Conservation (phyloP, 2,888 invertebrate species). For the Ophraella communa region DNA sequence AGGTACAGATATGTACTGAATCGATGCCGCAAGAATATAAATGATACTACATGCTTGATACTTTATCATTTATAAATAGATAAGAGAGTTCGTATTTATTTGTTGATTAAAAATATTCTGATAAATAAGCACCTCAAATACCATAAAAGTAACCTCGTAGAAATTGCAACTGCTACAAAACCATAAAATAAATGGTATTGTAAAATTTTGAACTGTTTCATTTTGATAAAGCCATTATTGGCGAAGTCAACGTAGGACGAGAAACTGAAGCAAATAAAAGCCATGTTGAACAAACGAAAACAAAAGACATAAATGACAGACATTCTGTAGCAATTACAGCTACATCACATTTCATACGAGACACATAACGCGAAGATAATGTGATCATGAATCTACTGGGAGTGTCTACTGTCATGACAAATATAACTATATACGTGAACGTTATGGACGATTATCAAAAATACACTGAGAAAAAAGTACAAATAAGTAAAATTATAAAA, state of each 20-base stretch:
- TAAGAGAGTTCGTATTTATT: no score
- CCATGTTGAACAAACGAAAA: constrained; percentile 29
- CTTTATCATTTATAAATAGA: no score
- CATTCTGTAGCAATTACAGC: constrained; percentile 37
- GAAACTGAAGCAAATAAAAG: constrained; percentile 4
- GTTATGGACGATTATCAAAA: not conserved
- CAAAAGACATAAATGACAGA: constrained; percentile 33
- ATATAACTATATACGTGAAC: constrained; percentile 20
- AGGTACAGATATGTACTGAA: constrained; percentile 6
- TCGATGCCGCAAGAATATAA: constrained; percentile 4
- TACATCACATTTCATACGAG: constrained; percentile 38
- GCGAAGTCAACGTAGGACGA: not conserved
- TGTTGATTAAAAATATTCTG: not conserved
- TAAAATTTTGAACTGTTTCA: not conserved
- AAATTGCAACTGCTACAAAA: not conserved
- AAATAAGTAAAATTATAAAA: no score
- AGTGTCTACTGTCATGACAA: constrained; percentile 33
- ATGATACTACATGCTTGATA: not conserved
- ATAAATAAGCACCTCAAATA: no score
- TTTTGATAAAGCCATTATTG: constrained; percentile 22
- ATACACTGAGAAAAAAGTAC: not conserved
- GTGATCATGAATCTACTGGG: constrained; percentile 38
- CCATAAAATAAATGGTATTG: not conserved
- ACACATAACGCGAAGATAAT: constrained; percentile 36
- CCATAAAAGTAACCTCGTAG: no score